Base-by-base conservation (phyloP, 2,797 vertebrate species). In the Microctenopoma lineatum region DNA sequence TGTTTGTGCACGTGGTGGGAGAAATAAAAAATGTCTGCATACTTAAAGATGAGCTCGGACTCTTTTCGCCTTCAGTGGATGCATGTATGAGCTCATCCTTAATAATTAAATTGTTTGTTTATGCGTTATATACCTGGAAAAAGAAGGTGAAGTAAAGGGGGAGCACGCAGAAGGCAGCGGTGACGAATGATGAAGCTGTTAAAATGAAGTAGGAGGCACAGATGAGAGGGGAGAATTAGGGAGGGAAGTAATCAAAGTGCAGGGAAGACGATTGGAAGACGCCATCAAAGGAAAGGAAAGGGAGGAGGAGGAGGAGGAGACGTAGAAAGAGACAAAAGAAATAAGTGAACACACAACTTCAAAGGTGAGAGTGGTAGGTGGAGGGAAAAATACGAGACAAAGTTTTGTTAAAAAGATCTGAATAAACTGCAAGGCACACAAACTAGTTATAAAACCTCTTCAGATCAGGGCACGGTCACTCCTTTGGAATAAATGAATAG, bases 401-500 rank as follows among this genome's bases (percentile, higher is more conserved):
- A 88, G 78, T 86, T 85, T 82, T 59, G 54, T 81, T 45, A 53
- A 65, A 85, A 84, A 75, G 83, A 79, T 82, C 56, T 78, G 79
- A 90, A 83, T 83, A 79, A 86, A 80, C 64, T 42, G 56, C 70
- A 81, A 89, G 77, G 78, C 84, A 77, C 76, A 80, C 58, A 73
- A 58, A 54, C 47, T 73, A 72, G 79, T 82, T 70, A 70, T 77
- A 84, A 84, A 79, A 79, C 84, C 83, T 86, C 83, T 80, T 89
- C 78, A 80, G 85, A 87, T 89, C 84, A 86, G 83, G 80, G 59
- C 79, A 81, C 51, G 84, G 86, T 88, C 89, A 85, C 81, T 86
- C 81, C 79, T 88, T 87, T 86, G 73, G 87, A 90, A 90, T 85
- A 89, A 83, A 91, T 91, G 90, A 92, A 92, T 90, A 90, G 90